A percentile compares a stretch with the other conserved stretches of the same genome.
Conservation (phyloP, 2,797 vertebrate genomes). For the Cyprinodon diabolis region DNA sequence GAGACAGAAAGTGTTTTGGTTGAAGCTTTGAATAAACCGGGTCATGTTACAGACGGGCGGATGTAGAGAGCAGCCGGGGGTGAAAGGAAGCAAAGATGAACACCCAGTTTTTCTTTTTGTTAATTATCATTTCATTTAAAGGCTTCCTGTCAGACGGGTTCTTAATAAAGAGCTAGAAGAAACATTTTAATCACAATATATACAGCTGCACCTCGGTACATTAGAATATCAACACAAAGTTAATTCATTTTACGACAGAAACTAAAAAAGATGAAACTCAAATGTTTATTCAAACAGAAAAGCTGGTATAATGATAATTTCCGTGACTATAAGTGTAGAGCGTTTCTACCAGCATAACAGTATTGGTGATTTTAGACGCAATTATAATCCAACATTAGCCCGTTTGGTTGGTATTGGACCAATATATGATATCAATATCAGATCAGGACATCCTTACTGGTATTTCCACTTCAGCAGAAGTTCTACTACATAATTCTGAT, state of each 20-base stretch:
- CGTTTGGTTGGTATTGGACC: no score
- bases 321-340: no score
- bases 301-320: no score
- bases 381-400: no score
- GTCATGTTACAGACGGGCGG: neutral
- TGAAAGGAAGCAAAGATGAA: neutral
- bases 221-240: neutral
- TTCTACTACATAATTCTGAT: neutral
- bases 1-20: neutral
- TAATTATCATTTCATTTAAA: neutral
- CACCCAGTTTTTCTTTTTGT: neutral
- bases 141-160: slow-evolving; percentile 11
- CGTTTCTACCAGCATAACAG: no score
- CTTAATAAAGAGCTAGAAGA: slow-evolving; percentile 11
- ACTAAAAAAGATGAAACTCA: neutral
- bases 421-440: no score
- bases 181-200: neutral
- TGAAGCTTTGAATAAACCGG: neutral
- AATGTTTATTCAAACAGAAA: no score
- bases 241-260: neutral
- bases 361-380: no score
- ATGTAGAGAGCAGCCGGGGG: neutral
- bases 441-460: no score
- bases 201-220: neutral
- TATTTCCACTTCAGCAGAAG: neutral